Evolutionary conservation across 2,113 vertebrate species (phyloP).

Genomic region (Callocephalon fimbriatum): DNA sequence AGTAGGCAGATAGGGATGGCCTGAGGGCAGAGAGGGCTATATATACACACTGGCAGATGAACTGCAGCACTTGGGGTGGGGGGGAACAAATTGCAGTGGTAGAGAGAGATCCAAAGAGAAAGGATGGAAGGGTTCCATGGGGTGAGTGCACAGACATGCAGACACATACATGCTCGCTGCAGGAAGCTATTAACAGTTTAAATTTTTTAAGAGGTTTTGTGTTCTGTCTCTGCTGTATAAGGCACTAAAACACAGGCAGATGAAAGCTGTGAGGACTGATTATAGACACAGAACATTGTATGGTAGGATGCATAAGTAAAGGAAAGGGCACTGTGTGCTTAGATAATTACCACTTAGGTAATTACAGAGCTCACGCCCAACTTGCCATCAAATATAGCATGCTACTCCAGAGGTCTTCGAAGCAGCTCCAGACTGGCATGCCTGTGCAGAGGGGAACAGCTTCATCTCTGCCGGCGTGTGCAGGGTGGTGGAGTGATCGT

Average conservation of each 20-base stretch:
- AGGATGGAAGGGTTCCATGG: not conserved
- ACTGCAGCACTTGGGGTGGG: conserved; percentile 6
- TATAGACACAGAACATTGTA: not conserved
- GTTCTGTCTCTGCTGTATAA: not conserved
- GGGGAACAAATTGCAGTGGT: not conserved
- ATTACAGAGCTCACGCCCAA: conserved; percentile 12
- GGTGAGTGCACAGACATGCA: not conserved
- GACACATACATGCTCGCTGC: not conserved
- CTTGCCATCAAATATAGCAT: not conserved
- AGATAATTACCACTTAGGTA: conserved; percentile 15
- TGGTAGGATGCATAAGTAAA: not conserved
- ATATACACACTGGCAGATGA: conserved; percentile 41
- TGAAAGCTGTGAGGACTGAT: not conserved
- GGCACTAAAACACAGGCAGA: not conserved
- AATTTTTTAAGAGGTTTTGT: not conserved
- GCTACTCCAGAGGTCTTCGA: not conserved
- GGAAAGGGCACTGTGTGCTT: not conserved
- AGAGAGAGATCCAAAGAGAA: not conserved
- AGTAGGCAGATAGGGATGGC: conserved; percentile 55
- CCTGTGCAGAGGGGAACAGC: not conserved
- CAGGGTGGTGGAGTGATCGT: accelerated
- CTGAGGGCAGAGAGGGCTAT: conserved; percentile 50
- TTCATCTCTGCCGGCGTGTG: accelerated
- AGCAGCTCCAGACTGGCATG: not conserved
- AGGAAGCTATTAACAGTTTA: not conserved